Base-by-base conservation (phyloP, 2,888 invertebrate genomes). In the Dryocosmus kuriphilus region DNA sequence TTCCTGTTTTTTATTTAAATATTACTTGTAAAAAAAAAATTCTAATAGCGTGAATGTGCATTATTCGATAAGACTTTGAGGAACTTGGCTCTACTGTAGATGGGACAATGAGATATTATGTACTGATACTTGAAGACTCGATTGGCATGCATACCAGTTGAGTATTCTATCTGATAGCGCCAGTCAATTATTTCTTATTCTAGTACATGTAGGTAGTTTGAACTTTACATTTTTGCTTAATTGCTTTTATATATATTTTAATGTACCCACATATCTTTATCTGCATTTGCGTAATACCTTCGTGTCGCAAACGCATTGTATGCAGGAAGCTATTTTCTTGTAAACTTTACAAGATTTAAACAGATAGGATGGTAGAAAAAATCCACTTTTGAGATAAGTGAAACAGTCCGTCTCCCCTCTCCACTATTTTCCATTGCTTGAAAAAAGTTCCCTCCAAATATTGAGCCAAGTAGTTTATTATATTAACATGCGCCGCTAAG, bases 1-100 rank as follows among this genome's bases (percentile, higher is more conserved):
- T 51, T 55, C 55, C 35, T 24, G 27, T 38, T 77, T 74, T 63
- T 41, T 77, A 65, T 57, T 46, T 30, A 19, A 67, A 61, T 79
- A 62, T 46, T 74, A 22, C 24, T 30, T 24, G 62, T 73, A 76
- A 55, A 75, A 32, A 57, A 63, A 63, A 60, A 61, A 51, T 79
- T 65, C 67, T 19, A 24, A 63, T 41, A 35, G 38, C 74, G 60
- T 60, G 46, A 75, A 67, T 61, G 38, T 78, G 35, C 57, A 71
- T 73, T 51, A 77, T 60, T 27, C 51, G 22, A 71, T 71, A 30
- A 67, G 24, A 27, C 8, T 30, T 51, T 8, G 9, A 51, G 4
- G 27, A 67, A 51, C 51, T 32, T 51, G 51, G 30, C 51, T 32
- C 71, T n/a, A 51, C 51, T 71, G 30, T 71, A 46, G 30, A 51